Conservation (phyloP, 1,140 invertebrate species). For the Pachyrhynchus sulphureomaculatus region DNA sequence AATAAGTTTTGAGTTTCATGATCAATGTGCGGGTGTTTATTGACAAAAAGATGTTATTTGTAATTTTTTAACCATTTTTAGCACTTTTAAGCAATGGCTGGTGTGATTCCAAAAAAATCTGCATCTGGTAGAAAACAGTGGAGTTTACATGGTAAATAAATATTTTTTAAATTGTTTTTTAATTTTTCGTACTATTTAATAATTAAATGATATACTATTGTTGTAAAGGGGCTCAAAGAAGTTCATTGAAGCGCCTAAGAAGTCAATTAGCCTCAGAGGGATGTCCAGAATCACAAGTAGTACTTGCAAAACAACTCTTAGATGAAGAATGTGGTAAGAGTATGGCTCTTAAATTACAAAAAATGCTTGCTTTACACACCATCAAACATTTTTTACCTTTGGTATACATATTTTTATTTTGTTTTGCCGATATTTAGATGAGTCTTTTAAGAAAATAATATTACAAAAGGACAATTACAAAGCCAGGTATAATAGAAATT, state of each 20-base stretch:
- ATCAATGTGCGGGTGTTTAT: no score
- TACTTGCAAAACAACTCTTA: slow-evolving; percentile 72
- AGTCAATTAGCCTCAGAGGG: slow-evolving; percentile 77
- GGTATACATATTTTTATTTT: no score
- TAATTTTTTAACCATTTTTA: neutral
- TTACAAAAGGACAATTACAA: no score
- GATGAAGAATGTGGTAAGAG: slow-evolving; percentile 67
- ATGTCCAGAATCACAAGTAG: slow-evolving; percentile 77
- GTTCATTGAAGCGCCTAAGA: slow-evolving; percentile 64
- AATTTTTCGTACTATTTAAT: neutral
- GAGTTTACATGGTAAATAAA: slow-evolving; percentile 47
- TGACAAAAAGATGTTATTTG: neutral
- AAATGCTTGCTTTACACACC: neutral
- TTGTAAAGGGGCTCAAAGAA: slow-evolving; percentile 62
- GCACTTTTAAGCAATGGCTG: slow-evolving; percentile 38
- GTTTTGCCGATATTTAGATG: no score
- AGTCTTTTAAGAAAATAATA: no score
- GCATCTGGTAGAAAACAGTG: slow-evolving; percentile 50
- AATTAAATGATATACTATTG: neutral
- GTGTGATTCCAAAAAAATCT: slow-evolving; percentile 46
- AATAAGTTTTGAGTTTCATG: no score
- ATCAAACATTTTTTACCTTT: no score
- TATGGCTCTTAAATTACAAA: neutral
- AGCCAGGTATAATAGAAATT: no score
- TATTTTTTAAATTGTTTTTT: slow-evolving; percentile 5